Evolutionary conservation across 2,797 vertebrate species (phyloP).

Genomic region (Lates japonicus): DNA sequence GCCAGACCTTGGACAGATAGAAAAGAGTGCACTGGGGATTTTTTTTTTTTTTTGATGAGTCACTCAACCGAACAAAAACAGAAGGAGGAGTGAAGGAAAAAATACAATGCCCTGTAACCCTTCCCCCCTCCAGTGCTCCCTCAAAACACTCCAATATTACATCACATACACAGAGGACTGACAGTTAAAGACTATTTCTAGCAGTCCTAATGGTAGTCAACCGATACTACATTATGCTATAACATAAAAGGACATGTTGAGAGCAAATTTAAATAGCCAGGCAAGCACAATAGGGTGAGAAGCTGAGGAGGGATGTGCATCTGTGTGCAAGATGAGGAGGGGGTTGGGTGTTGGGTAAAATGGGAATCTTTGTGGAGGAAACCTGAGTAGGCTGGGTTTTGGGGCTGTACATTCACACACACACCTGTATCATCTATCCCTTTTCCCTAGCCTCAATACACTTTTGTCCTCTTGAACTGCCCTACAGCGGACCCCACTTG

Average conservation of each 20-base stretch:
- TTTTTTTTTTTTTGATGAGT: slow-evolving; percentile 81
- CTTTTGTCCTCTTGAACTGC: slow-evolving; percentile 71
- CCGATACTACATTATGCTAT: slow-evolving; percentile 48
- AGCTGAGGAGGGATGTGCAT: slow-evolving; percentile 50
- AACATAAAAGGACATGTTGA: slow-evolving; percentile 59
- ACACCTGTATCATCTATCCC: slow-evolving; percentile 75
- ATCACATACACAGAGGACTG: slow-evolving; percentile 54
- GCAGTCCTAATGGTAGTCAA: slow-evolving; percentile 40
- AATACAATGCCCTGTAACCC: slow-evolving; percentile 61
- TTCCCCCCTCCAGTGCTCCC: slow-evolving; percentile 29
- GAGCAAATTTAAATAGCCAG: slow-evolving; percentile 46
- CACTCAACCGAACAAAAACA: slow-evolving; percentile 80
- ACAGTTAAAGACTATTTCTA: slow-evolving; percentile 33
- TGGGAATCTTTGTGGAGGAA: slow-evolving; percentile 79
- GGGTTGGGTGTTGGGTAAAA: slow-evolving; percentile 71
- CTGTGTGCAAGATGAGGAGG: slow-evolving; percentile 63
- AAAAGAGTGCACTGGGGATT: slow-evolving; percentile 60
- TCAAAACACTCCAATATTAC: slow-evolving; percentile 68
- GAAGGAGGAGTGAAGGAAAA: slow-evolving; percentile 58
- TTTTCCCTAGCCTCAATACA: slow-evolving; percentile 65
- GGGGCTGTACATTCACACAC: slow-evolving; percentile 73
- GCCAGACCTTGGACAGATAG: slow-evolving; percentile 57
- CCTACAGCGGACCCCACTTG: slow-evolving; percentile 40
- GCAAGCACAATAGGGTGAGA: slow-evolving; percentile 39
- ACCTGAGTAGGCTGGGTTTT: slow-evolving; percentile 70